Evolutionary conservation across 30 jellyfish, hydroid and myxozoan species (phyloP).

Genomic region (Aurelia aurita): DNA sequence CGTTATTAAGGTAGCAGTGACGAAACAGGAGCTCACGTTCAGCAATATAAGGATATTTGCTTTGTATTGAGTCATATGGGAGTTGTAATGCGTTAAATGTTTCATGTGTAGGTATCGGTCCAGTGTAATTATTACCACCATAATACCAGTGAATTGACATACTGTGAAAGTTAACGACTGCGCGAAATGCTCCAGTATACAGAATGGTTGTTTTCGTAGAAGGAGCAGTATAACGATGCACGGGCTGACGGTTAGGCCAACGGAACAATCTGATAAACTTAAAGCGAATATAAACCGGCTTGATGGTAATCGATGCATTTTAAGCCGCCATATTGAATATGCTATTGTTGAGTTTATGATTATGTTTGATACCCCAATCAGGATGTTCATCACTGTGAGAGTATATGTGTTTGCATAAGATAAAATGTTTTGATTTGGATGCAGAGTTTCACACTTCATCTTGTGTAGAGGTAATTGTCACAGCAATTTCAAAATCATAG

Average conservation of each 20-base stretch:
- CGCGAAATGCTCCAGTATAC: conserved; percentile 38
- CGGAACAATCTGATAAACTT: conserved; percentile 33
- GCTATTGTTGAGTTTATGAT: conserved; percentile 14
- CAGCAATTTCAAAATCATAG: background rate
- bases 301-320: conserved; percentile 10
- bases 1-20: conserved; percentile 25
- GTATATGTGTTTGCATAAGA: conserved; percentile 40
- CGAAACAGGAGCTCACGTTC: conserved; percentile 43
- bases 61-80: conserved; percentile 35
- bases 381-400: conserved; percentile 18
- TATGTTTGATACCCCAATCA: conserved; percentile 40
- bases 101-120: conserved; percentile 64
- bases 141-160: conserved; percentile 54
- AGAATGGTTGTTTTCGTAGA: conserved; percentile 33
- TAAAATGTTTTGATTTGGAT: conserved; percentile 49
- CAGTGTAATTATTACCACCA: conserved; percentile 54
- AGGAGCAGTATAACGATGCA: conserved; percentile 23
- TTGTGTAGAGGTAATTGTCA: background rate
- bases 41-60: conserved; percentile 19
- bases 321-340: conserved; percentile 19
- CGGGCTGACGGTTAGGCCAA: conserved; percentile 49
- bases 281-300: conserved; percentile 28
- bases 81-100: conserved; percentile 35
- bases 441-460: conserved; percentile 56
- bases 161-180: conserved; percentile 43